A percentile compares a stretch with the other conserved stretches of the same genome.
Evolutionary conservation across 1,140 invertebrate species (phyloP).

Genomic region (Pectinophora gossypiella): DNA sequence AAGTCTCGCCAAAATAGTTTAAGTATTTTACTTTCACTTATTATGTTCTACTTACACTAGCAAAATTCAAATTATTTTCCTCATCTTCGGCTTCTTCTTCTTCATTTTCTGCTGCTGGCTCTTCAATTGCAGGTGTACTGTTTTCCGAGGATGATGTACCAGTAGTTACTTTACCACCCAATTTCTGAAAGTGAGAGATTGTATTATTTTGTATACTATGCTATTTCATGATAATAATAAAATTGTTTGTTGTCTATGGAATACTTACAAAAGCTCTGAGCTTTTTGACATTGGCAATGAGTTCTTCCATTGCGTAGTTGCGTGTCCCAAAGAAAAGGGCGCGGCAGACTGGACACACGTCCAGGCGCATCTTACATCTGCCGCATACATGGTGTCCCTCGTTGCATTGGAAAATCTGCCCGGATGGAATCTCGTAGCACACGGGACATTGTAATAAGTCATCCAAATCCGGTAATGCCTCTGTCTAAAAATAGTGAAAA

Average conservation of each 20-base stretch:
- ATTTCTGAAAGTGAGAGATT: slow-evolving; percentile 36
- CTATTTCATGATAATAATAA: too few species aligned
- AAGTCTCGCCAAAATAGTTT: too few species aligned
- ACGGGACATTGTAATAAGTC: slow-evolving; percentile 70
- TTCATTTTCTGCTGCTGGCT: slow-evolving; percentile 31
- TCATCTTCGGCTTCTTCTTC: slow-evolving; percentile 35
- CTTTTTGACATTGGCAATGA: slow-evolving; percentile 67
- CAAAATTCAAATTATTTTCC: slow-evolving; percentile 24
- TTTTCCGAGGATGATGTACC: slow-evolving; percentile 37
- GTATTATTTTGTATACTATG: not conserved
- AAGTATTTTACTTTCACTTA: too few species aligned
- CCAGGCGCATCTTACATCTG: slow-evolving; percentile 58
- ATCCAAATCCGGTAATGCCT: slow-evolving; percentile 59
- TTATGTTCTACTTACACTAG: slow-evolving; percentile 37
- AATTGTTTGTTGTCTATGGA: too few species aligned
- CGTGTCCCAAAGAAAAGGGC: slow-evolving; percentile 62
- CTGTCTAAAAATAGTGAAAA: slow-evolving; percentile 35
- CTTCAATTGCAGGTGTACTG: slow-evolving; percentile 34
- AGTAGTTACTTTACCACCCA: slow-evolving; percentile 41
- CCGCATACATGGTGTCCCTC: slow-evolving; percentile 72
- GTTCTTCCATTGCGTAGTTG: slow-evolving; percentile 70
- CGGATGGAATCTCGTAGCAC: slow-evolving; percentile 65
- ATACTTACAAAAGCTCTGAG: slow-evolving; percentile 55
- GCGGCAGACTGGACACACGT: slow-evolving; percentile 65
- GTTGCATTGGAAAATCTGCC: slow-evolving; percentile 69